These are phyloP conservation scores for Beris chalybata DNA, from an alignment of 2,888 invertebrate genomes.

Conservation along the genomic window DNA sequence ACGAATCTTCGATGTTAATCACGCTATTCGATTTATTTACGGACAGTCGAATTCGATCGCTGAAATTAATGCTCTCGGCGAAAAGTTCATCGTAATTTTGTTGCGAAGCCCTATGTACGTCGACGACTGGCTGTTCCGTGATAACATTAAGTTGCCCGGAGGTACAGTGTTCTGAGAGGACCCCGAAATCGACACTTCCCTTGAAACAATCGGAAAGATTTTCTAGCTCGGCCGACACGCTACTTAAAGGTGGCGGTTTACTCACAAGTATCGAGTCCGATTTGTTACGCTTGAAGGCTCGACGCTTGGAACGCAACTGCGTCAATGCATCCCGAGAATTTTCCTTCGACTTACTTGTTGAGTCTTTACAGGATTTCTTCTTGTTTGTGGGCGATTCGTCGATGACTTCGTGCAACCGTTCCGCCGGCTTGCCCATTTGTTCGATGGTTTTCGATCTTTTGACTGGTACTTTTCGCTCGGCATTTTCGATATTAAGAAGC, in stretches of 20 bases:
- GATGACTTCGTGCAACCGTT: slow-evolving; percentile 43
- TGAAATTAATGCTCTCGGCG: slow-evolving; percentile 14
- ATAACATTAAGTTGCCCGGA: no score
- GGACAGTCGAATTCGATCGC: slow-evolving; percentile 12
- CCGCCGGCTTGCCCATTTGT: slow-evolving; percentile 10
- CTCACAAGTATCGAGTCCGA: slow-evolving; percentile 43
- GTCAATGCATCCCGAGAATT: slow-evolving; percentile 21
- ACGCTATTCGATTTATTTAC: not conserved
- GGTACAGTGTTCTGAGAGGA: not conserved
- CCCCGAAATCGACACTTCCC: slow-evolving; percentile 46
- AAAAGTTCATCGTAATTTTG: slow-evolving; percentile 6
- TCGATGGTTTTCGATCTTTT: slow-evolving; percentile 22
- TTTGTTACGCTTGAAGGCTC: slow-evolving; percentile 43
- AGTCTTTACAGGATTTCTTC: not conserved
- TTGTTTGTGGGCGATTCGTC: slow-evolving; percentile 49
- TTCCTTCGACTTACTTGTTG: not conserved
- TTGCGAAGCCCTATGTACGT: not conserved
- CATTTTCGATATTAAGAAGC: slow-evolving; percentile 49
- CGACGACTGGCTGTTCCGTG: not conserved
- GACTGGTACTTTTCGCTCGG: slow-evolving; percentile 35
- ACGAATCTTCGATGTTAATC: slow-evolving; percentile 19
- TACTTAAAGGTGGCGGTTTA: slow-evolving; percentile 25
- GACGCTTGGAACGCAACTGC: slow-evolving; percentile 34
- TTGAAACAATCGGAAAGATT: slow-evolving; percentile 49
- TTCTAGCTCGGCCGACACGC: slow-evolving; percentile 29